Conservation (phyloP, 1,140 invertebrate species). For the Neoseiulus cucumeris region DNA sequence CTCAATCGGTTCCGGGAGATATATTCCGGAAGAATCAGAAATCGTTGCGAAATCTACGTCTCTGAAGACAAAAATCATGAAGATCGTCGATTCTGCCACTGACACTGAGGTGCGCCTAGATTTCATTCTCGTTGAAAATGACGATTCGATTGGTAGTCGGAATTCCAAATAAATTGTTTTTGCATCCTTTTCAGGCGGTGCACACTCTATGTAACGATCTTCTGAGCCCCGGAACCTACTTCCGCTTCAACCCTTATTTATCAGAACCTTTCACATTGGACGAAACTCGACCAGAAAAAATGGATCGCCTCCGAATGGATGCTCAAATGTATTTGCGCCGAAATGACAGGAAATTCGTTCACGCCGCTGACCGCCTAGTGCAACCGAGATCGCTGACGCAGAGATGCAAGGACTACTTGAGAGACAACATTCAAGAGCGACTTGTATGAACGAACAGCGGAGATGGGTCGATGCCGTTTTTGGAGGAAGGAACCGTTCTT, state of each 20-base stretch:
- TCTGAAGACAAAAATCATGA: conserved; percentile 55
- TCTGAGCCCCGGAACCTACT: conserved; percentile 54
- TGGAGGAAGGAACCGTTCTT: too few relatives aligned
- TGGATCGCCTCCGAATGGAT: conserved; percentile 31
- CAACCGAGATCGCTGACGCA: conserved; percentile 25
- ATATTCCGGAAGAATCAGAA: conserved; percentile 25
- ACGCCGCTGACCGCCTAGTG: conserved; percentile 33
- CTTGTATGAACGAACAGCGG: not conserved
- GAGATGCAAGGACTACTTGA: conserved; percentile 14
- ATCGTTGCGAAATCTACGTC: conserved; percentile 18
- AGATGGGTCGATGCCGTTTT: too few relatives aligned
- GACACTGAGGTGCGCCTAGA: conserved; percentile 61
- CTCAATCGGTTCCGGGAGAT: conserved; percentile 61
- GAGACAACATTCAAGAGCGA: not conserved
- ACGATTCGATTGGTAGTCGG: not conserved
- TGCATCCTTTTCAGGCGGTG: conserved; percentile 37
- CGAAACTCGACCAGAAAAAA: conserved; percentile 45
- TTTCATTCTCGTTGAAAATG: too few relatives aligned
- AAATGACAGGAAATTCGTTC: conserved; percentile 50
- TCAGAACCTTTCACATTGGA: conserved; percentile 59
- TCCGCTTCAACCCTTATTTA: conserved; percentile 71
- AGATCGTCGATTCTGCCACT: conserved; percentile 69
- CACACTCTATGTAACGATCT: conserved; percentile 62
- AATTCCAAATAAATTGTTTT: not conserved
- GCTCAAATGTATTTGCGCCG: conserved; percentile 49